phyloP scores from a whole-genome alignment of 2,888 invertebrate genomes.

The Leucozona laternaria region DNA sequence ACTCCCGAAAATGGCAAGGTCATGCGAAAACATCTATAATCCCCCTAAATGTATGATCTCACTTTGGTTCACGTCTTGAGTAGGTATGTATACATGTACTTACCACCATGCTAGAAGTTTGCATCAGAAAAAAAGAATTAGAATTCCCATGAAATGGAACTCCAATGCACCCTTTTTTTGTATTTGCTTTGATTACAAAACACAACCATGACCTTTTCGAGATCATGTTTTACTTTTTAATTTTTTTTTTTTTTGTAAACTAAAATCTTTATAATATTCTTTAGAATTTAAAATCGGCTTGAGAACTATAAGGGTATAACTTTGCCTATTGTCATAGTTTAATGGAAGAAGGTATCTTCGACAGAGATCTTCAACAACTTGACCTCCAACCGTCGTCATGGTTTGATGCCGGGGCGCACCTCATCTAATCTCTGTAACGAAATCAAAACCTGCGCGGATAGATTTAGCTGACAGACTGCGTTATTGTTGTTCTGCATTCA shows the following conservation, averaged over 20 bases:
- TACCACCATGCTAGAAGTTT: not conserved
- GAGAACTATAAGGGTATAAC: conserved; percentile 37
- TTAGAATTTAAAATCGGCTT: conserved; percentile 40
- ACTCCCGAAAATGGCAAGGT: conserved; percentile 27
- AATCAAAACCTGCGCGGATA: conserved; percentile 13
- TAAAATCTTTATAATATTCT: conserved; percentile 13
- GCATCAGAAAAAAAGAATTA: not conserved
- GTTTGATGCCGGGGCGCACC: conserved; percentile 50
- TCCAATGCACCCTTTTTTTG: conserved; percentile 34
- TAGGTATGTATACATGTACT: no score
- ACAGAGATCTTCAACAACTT: conserved; percentile 7
- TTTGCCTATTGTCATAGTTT: conserved; percentile 20
- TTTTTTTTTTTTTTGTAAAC: not conserved
- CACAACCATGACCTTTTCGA: conserved; percentile 49
- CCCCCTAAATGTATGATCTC: conserved; percentile 7
- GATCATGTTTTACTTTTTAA: conserved; percentile 22
- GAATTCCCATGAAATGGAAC: conserved; percentile 38
- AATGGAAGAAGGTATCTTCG: not conserved
- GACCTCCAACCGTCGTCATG: conserved; percentile 47
- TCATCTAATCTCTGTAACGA: conserved; percentile 47
- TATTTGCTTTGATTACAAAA: conserved; percentile 23
- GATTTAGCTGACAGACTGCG: conserved; percentile 13
- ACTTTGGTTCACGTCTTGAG: not conserved
- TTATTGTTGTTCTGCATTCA: conserved; percentile 53
- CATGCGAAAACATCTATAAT: conserved; percentile 15